phyloP scores from a whole-genome alignment of 1,140 invertebrate species.

The Littorina saxatilis region DNA sequence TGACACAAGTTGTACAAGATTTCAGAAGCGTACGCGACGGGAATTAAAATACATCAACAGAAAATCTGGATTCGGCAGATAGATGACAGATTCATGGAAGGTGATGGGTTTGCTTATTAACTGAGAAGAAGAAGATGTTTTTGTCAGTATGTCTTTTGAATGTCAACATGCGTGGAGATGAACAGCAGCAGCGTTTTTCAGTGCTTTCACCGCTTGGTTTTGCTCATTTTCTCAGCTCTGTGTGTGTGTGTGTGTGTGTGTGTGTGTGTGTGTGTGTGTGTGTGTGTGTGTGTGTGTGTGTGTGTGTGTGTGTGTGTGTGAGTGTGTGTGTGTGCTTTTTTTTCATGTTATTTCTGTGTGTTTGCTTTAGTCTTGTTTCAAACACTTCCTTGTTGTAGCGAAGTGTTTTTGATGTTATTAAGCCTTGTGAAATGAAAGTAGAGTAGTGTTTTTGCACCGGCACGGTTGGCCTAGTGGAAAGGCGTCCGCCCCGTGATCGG shows the following conservation, averaged over 20 bases:
- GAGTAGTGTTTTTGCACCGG: not conserved
- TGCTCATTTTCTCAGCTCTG: too few species aligned
- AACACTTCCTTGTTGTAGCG: too few species aligned
- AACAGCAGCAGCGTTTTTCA: too few species aligned
- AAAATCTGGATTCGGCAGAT: too few species aligned
- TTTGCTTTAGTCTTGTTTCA: too few species aligned
- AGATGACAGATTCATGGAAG: conserved; percentile 20
- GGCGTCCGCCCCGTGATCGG: too few species aligned
- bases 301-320: not conserved
- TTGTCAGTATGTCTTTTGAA: not conserved
- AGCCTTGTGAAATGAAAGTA: not conserved
- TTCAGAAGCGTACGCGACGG: too few species aligned
- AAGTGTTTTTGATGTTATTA: too few species aligned
- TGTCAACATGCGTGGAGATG: not conserved
- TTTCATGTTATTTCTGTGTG: not conserved
- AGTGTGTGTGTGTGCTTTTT: not conserved
- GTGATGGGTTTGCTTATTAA: not conserved
- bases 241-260: conserved; percentile 5
- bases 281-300: conserved; percentile 2
- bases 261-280: conserved; percentile 13
- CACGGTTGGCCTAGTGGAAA: too few species aligned
- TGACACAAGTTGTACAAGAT: too few species aligned
- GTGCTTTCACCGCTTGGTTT: too few species aligned
- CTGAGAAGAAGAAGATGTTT: not conserved
- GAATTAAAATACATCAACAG: too few species aligned